Evolutionary conservation across 1,140 invertebrate genomes (phyloP).

Genomic region (Helicorthomorpha holstii): DNA sequence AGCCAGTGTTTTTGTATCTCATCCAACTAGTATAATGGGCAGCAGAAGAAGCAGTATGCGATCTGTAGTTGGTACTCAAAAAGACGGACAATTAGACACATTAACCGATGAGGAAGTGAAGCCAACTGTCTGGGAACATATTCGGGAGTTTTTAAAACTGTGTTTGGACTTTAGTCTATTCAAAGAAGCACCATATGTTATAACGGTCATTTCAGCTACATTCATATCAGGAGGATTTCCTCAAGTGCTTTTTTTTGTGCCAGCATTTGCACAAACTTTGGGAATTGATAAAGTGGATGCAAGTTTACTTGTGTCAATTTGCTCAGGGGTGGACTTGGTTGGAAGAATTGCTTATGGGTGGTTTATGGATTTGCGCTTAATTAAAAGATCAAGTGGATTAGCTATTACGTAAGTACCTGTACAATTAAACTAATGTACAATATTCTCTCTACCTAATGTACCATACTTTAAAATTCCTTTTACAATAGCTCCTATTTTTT

Average conservation of each 20-base stretch:
- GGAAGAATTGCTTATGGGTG: slow-evolving; percentile 49
- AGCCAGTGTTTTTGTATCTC: neutral
- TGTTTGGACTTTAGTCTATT: slow-evolving; percentile 6
- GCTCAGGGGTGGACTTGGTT: slow-evolving; percentile 38
- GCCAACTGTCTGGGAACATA: neutral
- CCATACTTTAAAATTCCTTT: too few species aligned
- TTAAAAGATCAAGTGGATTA: slow-evolving; percentile 48
- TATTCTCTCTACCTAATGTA: too few species aligned
- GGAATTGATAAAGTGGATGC: slow-evolving; percentile 1
- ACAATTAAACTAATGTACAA: too few species aligned
- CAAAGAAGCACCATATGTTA: neutral
- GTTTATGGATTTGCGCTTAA: slow-evolving; percentile 48
- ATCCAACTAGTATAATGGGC: too few species aligned
- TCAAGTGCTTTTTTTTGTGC: slow-evolving; percentile 6
- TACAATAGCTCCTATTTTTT: neutral
- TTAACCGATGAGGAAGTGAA: neutral
- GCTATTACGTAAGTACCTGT: slow-evolving; percentile 47
- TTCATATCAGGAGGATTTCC: slow-evolving; percentile 1
- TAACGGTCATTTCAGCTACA: neutral
- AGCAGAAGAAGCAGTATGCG: too few species aligned
- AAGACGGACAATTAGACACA: neutral
- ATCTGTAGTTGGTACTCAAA: too few species aligned
- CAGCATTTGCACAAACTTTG: slow-evolving; percentile 1
- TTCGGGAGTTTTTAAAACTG: neutral
- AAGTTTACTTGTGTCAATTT: slow-evolving; percentile 2